Percentiles rank a stretch among this genome's conserved stretches.
Conservation (phyloP, 2,888 invertebrate species). For the Dichetophora obliterata region DNA sequence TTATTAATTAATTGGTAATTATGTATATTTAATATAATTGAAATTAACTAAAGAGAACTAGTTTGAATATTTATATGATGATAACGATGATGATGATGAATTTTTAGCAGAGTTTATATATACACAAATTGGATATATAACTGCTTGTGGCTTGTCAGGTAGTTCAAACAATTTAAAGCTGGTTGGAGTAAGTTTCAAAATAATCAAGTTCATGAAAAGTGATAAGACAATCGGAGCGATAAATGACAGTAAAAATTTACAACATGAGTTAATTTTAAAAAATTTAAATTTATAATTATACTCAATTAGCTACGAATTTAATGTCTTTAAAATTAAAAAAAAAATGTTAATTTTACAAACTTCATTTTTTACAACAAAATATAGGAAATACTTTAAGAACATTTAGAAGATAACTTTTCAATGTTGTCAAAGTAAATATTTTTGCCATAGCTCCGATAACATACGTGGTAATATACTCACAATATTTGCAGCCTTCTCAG, state of each 20-base stretch:
- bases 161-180: too few relatives aligned
- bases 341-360: not conserved
- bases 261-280: not conserved
- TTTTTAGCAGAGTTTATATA: too few relatives aligned
- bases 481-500: slow-evolving; percentile 75
- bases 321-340: not conserved
- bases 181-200: too few relatives aligned
- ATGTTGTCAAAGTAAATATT: slow-evolving; percentile 58
- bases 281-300: not conserved
- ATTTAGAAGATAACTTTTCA: slow-evolving; percentile 44
- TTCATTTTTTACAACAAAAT: not conserved
- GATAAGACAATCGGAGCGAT: too few relatives aligned
- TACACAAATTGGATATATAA: too few relatives aligned
- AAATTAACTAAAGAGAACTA: slow-evolving; percentile 6
- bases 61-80: not conserved
- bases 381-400: not conserved
- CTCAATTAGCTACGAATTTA: too few relatives aligned
- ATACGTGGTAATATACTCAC: slow-evolving; percentile 71
- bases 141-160: too few relatives aligned
- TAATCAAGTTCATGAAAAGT: too few relatives aligned
- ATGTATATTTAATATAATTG: slow-evolving; percentile 1
- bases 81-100: not conserved
- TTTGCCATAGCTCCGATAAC: slow-evolving; percentile 45
- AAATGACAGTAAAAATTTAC: too few relatives aligned
- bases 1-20: not conserved